Conservation (phyloP, 2,888 invertebrate species). For the Caenorhabditis macrosperma region DNA sequence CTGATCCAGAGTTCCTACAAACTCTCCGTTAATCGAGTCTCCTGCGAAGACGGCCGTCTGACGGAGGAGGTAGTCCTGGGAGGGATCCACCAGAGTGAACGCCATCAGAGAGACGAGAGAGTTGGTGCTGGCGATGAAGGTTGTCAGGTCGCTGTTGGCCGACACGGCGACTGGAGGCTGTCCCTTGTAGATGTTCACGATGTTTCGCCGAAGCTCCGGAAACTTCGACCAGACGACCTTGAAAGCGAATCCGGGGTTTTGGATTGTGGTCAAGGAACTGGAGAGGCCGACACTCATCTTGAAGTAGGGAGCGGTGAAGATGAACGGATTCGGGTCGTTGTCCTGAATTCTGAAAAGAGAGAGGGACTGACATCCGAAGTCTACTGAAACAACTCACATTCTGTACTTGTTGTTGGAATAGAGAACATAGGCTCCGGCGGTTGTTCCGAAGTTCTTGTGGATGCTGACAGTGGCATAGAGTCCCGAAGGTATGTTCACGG, state of each 20-base stretch:
- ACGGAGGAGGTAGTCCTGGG: conserved; percentile 19
- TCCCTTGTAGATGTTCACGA: conserved; percentile 23
- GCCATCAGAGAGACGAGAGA: conserved; percentile 22
- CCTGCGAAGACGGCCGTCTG: conserved; percentile 20
- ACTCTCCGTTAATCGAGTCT: conserved; percentile 1
- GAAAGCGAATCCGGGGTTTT: conserved; percentile 25
- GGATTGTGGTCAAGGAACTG: background rate
- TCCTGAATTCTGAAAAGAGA: conserved; percentile 11
- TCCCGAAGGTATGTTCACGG: conserved; percentile 7
- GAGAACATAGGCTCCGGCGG: background rate
- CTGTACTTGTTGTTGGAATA: conserved; percentile 5
- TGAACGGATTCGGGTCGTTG: conserved; percentile 24
- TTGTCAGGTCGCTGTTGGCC: background rate
- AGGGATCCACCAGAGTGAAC: conserved; percentile 9
- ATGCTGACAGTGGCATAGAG: conserved; percentile 23
- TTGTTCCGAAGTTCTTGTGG: background rate
- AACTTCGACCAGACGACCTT: conserved; percentile 10
- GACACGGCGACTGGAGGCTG: conserved; percentile 15
- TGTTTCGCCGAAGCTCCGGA: background rate
- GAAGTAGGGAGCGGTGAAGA: conserved; percentile 17
- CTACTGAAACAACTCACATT: conserved; percentile 7
- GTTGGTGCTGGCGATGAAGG: conserved; percentile 8
- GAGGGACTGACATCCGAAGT: background rate
- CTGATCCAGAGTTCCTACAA: conserved; percentile 25
- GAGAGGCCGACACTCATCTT: background rate